Evolutionary conservation across 1,140 invertebrate genomes (phyloP), one percentile per base, ranked within the genome.

Genomic region (Papilio polyxenes): DNA sequence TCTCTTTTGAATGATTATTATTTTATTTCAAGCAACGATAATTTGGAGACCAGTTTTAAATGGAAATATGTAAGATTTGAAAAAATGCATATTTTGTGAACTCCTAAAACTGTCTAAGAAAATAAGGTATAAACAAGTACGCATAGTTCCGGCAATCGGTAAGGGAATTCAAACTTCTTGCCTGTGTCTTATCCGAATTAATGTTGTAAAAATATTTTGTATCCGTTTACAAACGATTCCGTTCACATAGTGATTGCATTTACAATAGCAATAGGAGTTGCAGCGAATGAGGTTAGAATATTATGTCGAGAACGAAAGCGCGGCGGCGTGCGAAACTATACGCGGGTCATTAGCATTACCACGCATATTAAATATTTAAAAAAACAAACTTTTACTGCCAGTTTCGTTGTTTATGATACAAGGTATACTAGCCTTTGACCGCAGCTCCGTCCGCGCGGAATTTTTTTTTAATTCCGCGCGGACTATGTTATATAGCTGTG

Each of bases 261-360:
- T 77, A 53, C 75, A 77, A 77, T 77, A 20, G 75, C 75, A 53
- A 9, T 72, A 72, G 23, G 65, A 72, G 17, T 40, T 72, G 75
- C 51, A 31, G 15, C 40, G 37, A 80, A 80, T 65, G 78, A 80
- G 78, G 78, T 80, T 80, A 80, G 40, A 31, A 77, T 51, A 59
- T 59, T 44, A 79, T 80, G 37, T n/a, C 59, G 56, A 80, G 77
- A 80, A 80, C n/a, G 78, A 80, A 80, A 80, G 78, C 51, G 75
- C 77, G 56, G n/a, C n/a, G n/a, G 40, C 37, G 77, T 79, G 77
- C 37, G 77, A 79, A 79, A 79, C 40, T 79, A 17, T 62, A 79
- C 62, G 77, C 77, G 77, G 77, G 77, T 79, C 77, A 79, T 79
- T 79, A 62, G 77, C 77, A 79, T 79, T 78, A 78, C 76, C 17